Base-by-base conservation (phyloP, 2,797 vertebrate genomes). In the Rhinoraja longicauda region DNA sequence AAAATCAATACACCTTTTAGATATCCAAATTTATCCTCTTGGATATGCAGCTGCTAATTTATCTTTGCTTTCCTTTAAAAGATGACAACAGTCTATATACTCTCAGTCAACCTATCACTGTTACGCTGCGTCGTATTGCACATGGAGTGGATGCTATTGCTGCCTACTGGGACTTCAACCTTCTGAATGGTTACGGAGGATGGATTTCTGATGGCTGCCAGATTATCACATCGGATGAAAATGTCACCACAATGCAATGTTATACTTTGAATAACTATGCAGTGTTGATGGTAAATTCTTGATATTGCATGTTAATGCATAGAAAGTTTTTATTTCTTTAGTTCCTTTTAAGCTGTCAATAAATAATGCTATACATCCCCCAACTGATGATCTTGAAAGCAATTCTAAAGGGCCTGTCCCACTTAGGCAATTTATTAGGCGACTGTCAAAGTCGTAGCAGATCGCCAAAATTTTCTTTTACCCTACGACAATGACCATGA, bases 211-310 rank as follows among this genome's bases (percentile, higher is more conserved):
- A 98, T 9, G 97, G 98, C 78, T 99, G 98, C 96, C 97, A 94
- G 93, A 97, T 99, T 93, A 96, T 98, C 93, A 96, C 96, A 57
- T 98, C 98, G 0, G 98, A 98, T 32, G 97, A 99, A 94, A 99
- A 99, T 93, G 97, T 98, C 94, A 99, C 98, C 3, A 98, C 97
- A 64, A 97, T 99, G 81, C 99, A 99, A 93, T 99, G 98, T 95
- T 96, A 96, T 94, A 97, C 98, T 19, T 97, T 99, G 0, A 97
- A 98, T 94, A 99, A 97, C 97, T 99, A 99, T 5, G 98, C 98
- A 0, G 96, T 99, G 93, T 95, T 99, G 77, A 99, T 99, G 99
- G 98, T 99, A 96, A 78, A 96, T 86, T 62, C 1, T 29, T n/a
- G 67, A 92, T 75, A 29, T 24, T 24, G 67, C 21, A 62, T 15